Evolutionary conservation across 1,140 invertebrate species (phyloP).

Genomic region (Lucilia sericata): DNA sequence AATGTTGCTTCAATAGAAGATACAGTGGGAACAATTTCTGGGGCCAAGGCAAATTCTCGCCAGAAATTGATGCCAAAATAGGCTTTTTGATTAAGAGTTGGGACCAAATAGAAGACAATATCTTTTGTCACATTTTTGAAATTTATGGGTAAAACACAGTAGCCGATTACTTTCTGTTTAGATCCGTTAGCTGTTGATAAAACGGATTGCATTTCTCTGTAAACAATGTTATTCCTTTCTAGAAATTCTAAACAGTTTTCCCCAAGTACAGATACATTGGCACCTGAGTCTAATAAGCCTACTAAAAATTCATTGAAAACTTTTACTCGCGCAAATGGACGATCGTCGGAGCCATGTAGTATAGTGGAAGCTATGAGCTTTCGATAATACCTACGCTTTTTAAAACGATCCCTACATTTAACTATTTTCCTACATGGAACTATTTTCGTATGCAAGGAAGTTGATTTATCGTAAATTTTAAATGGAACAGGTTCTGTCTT

Average conservation of each 20-base stretch:
- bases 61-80: not conserved
- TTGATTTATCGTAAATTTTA: too few relatives aligned
- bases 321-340: too few relatives aligned
- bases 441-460: too few relatives aligned
- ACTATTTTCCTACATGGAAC: too few relatives aligned
- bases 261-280: not conserved
- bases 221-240: not conserved
- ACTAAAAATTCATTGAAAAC: not conserved
- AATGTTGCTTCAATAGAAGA: not conserved
- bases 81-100: not conserved
- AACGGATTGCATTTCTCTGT: too few relatives aligned
- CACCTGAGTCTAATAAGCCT: constrained; percentile 5
- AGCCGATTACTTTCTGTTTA: not conserved
- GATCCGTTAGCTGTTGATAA: not conserved
- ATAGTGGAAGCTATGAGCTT: too few relatives aligned
- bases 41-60: not conserved
- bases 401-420: too few relatives aligned
- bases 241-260: not conserved
- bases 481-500: too few relatives aligned
- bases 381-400: too few relatives aligned
- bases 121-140: not conserved
- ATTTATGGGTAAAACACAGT: not conserved
- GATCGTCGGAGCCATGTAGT: too few relatives aligned
- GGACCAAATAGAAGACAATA: constrained; percentile 11
- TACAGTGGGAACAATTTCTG: not conserved